These are phyloP conservation scores for Eupithecia inturbata DNA, from an alignment of 2,888 invertebrate species.

Conservation along the genomic window DNA sequence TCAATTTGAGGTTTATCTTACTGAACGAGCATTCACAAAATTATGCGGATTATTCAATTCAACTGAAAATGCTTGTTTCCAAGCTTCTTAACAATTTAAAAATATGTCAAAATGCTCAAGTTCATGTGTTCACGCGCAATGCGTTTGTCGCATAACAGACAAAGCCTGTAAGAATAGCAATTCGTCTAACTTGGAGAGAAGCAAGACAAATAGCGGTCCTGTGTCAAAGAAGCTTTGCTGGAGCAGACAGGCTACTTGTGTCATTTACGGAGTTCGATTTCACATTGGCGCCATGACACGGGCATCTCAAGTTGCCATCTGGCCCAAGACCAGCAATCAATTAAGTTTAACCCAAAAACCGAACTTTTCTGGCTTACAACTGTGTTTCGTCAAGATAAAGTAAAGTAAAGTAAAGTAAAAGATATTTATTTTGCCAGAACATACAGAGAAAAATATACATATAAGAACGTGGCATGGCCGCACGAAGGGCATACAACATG, in stretches of 20 bases:
- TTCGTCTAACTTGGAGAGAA: conserved; percentile 9
- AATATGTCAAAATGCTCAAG: not conserved
- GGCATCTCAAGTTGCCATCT: not conserved
- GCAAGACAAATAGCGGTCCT: conserved; percentile 14
- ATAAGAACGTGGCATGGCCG: too few relatives aligned
- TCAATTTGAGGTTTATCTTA: not conserved
- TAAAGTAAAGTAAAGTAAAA: too few relatives aligned
- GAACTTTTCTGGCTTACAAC: not conserved
- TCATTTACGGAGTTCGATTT: not conserved
- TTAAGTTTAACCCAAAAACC: not conserved
- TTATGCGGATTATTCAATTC: too few relatives aligned
- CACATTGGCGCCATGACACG: not conserved
- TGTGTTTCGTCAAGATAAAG: not conserved
- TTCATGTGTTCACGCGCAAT: not conserved
- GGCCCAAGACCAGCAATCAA: not conserved
- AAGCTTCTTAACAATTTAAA: not conserved
- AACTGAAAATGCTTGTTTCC: too few relatives aligned
- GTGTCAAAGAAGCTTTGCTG: not conserved
- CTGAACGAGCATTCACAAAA: too few relatives aligned
- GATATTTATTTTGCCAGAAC: too few relatives aligned
- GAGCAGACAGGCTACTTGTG: not conserved
- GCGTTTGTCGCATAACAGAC: conserved; percentile 6
- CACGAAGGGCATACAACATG: too few relatives aligned
- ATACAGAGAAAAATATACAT: too few relatives aligned
- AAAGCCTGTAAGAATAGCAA: conserved; percentile 6